Conservation (phyloP, 2,797 vertebrate species). For the Linurgus olivaceus region DNA sequence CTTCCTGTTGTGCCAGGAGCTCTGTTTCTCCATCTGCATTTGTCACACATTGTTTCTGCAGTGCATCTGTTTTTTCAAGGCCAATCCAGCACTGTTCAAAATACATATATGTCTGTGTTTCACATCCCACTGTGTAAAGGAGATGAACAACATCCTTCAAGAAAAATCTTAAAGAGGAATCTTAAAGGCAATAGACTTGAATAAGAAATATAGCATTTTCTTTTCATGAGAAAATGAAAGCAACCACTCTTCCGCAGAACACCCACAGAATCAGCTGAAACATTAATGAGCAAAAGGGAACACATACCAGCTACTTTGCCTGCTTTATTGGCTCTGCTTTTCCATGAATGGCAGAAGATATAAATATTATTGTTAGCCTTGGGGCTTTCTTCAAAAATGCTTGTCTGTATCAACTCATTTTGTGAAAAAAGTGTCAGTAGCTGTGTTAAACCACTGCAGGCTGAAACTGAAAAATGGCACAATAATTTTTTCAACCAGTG, state of each 20-base stretch:
- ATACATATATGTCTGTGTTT: neutral
- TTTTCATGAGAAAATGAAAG: constrained; percentile 61
- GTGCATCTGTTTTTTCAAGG: neutral
- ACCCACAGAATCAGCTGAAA: constrained; percentile 54
- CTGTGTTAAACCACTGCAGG: constrained; percentile 65
- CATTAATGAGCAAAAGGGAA: constrained; percentile 61
- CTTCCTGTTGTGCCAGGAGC: neutral
- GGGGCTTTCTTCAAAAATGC: constrained; percentile 66
- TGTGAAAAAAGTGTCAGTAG: constrained; percentile 57
- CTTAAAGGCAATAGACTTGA: constrained; percentile 27
- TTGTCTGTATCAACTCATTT: constrained; percentile 71
- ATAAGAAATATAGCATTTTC: constrained; percentile 51
- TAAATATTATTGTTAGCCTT: constrained; percentile 73
- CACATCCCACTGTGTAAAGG: neutral
- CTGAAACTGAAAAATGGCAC: constrained; percentile 70
- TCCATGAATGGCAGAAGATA: constrained; percentile 61
- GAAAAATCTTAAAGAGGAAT: constrained; percentile 46
- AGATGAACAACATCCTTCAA: constrained; percentile 48
- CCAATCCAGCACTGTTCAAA: neutral
- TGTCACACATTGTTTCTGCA: neutral
- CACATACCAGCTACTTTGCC: constrained; percentile 36
- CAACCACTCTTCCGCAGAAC: constrained; percentile 55
- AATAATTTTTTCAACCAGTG: constrained; percentile 62
- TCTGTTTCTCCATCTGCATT: neutral
- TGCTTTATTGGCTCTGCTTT: constrained; percentile 66